A percentile compares a stretch with the other conserved stretches of the same genome.
These are phyloP conservation scores for Acropora tenuis DNA, from an alignment of 64 coral and sea anemone genomes.

Conservation along the genomic window DNA sequence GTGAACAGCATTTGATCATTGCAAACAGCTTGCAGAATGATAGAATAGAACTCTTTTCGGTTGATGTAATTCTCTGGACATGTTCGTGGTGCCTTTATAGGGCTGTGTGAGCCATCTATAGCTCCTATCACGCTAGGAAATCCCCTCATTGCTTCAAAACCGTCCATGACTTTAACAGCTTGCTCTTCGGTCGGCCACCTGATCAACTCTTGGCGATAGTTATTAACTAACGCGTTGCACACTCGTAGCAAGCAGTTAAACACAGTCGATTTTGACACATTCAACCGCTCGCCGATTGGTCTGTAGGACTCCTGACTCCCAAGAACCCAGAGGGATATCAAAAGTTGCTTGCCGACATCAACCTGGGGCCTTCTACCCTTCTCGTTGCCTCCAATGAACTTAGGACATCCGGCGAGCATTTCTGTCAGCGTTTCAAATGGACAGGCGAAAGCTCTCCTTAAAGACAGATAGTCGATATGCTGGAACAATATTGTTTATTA, in stretches of 20 bases:
- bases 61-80: constrained; percentile 54
- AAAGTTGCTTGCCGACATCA: constrained; percentile 34
- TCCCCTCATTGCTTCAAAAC: constrained; percentile 28
- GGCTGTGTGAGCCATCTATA: constrained; percentile 48
- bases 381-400: constrained; percentile 6
- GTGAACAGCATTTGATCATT: constrained; percentile 46
- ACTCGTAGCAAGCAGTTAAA: constrained; percentile 11
- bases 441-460: constrained; percentile 14
- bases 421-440: background rate
- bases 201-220: constrained; percentile 20
- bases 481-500: background rate
- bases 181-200: constrained; percentile 7
- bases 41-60: constrained; percentile 55
- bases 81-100: constrained; percentile 38
- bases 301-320: background rate
- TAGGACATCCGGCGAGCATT: constrained; percentile 17
- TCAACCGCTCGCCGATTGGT: constrained; percentile 19
- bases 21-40: constrained; percentile 47
- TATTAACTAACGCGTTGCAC: constrained; percentile 7
- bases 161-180: background rate
- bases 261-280: constrained; percentile 1
- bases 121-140: constrained; percentile 48
- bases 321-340: constrained; percentile 43
- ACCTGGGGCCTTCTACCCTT: constrained; percentile 21
- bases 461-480: background rate